phyloP scores from a whole-genome alignment of 2,797 vertebrate species.

The Crenuchus spilurus region DNA sequence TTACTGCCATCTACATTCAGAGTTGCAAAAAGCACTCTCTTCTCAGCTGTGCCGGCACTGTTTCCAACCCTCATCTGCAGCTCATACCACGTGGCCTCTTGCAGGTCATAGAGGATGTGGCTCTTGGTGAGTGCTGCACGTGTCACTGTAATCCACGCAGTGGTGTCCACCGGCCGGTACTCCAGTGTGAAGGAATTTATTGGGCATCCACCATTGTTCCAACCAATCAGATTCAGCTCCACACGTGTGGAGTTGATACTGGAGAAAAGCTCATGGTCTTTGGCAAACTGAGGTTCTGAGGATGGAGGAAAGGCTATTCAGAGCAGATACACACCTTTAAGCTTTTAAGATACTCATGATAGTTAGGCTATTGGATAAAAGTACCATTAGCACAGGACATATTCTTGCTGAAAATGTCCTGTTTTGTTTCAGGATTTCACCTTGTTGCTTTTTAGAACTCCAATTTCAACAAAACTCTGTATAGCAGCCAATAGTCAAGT shows the following conservation, averaged over 20 bases:
- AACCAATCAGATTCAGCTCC: conserved; percentile 92
- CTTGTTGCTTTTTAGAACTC: no score
- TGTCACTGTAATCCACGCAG: conserved; percentile 92
- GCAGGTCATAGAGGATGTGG: conserved; percentile 93
- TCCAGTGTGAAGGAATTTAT: conserved; percentile 96
- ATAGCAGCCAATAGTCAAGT: no score
- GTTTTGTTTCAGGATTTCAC: no score
- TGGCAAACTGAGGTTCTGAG: conserved; percentile 96
- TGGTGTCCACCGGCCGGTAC: conserved; percentile 90
- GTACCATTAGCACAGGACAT: no score
- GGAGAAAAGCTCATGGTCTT: conserved; percentile 97
- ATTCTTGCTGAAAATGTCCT: no score
- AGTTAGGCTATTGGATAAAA: no score
- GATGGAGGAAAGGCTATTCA: neutral
- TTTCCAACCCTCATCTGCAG: conserved; percentile 97
- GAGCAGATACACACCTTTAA: neutral
- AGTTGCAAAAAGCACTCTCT: conserved; percentile 93
- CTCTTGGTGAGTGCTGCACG: conserved; percentile 94
- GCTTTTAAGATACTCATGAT: no score
- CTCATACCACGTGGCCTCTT: conserved; percentile 96
- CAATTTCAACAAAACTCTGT: no score
- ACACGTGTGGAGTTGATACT: conserved; percentile 94
- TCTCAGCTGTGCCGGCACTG: conserved; percentile 96
- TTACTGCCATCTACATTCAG: conserved; percentile 96
- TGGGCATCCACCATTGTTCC: conserved; percentile 97